A percentile compares a stretch with the other conserved stretches of the same genome.
phyloP scores from a whole-genome alignment of 1,140 invertebrate genomes.

The Leguminivora glycinivorella region DNA sequence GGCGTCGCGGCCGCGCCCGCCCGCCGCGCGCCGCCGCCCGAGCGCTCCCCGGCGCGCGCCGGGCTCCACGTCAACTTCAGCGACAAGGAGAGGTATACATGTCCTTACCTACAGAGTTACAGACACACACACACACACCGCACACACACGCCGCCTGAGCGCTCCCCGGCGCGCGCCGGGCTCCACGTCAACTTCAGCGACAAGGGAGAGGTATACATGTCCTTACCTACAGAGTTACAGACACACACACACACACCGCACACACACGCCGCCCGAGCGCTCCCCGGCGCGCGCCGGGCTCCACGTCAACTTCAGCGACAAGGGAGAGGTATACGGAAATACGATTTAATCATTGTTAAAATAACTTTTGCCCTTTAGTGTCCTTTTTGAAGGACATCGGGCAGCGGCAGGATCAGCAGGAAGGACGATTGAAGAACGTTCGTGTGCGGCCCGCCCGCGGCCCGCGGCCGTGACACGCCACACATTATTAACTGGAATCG shows the following conservation, averaged over 20 bases:
- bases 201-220: too few species aligned
- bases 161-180: constrained; percentile 87
- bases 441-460: neutral
- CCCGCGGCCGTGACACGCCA: neutral
- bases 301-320: constrained; percentile 93
- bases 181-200: constrained; percentile 94
- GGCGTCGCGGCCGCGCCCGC: constrained; percentile 43
- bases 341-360: neutral
- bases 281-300: constrained; percentile 89
- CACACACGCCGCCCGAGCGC: constrained; percentile 80
- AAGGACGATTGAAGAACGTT: neutral
- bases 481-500: constrained; percentile 3
- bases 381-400: neutral
- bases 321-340: constrained; percentile 82
- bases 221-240: too few species aligned
- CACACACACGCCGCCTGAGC: constrained; percentile 79
- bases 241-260: constrained; percentile 40
- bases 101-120: too few species aligned
- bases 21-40: constrained; percentile 68
- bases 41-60: constrained; percentile 87
- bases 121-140: constrained; percentile 40
- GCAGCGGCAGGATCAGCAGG: too few species aligned
- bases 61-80: constrained; percentile 93
- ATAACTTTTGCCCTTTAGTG: too few species aligned
- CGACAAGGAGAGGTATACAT: too few species aligned